Conservation (phyloP, 2,113 vertebrate genomes). For the Hemiscyllium ocellatum region DNA sequence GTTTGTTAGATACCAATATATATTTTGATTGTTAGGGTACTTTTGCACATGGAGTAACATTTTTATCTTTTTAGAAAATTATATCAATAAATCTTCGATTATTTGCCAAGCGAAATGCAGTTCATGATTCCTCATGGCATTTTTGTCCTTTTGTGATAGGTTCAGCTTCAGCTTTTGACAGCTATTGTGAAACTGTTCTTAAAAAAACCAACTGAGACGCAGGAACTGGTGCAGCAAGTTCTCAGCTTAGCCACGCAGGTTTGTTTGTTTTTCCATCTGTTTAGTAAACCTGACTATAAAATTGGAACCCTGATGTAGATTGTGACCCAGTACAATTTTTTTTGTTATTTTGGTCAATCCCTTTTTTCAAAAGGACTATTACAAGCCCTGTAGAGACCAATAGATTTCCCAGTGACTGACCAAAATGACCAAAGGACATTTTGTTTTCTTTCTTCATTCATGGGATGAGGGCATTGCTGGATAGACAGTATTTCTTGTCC, state of each 20-base stretch:
- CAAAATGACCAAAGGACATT: not conserved
- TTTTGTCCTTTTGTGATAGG: conserved; percentile 52
- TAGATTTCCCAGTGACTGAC: not conserved
- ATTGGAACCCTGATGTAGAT: not conserved
- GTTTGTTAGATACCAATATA: not conserved
- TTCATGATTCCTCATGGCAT: not conserved
- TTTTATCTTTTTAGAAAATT: not conserved
- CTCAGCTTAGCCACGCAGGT: conserved; percentile 96
- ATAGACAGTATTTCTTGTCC: too few species aligned
- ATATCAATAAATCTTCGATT: not conserved
- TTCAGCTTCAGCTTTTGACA: conserved; percentile 88
- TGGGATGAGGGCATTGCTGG: too few species aligned
- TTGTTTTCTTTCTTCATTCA: too few species aligned
- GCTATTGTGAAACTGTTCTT: conserved; percentile 95
- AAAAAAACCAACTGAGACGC: conserved; percentile 94
- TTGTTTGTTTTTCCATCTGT: conserved; percentile 38
- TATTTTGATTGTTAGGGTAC: not conserved
- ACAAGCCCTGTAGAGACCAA: not conserved
- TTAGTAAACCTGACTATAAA: not conserved
- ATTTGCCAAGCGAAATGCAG: not conserved
- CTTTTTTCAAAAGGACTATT: not conserved
- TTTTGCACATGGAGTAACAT: not conserved
- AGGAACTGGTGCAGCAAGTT: conserved; percentile 95
- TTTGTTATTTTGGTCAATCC: not conserved
- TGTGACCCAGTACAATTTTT: not conserved